Conservation (phyloP, 1,140 invertebrate genomes). For the Frieseomelitta varia region DNA sequence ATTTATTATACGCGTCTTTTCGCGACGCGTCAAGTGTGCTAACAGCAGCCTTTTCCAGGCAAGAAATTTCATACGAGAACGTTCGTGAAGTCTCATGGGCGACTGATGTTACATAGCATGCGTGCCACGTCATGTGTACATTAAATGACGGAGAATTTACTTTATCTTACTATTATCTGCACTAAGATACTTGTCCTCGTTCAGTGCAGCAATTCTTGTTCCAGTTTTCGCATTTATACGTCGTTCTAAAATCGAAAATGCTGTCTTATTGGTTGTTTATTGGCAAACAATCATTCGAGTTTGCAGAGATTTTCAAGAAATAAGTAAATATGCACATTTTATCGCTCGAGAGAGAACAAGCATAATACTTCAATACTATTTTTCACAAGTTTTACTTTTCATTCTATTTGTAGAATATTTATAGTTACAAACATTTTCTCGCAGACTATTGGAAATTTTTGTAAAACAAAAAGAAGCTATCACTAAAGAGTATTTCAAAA, state of each 20-base stretch:
- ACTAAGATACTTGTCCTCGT: not conserved
- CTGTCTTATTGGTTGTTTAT: not conserved
- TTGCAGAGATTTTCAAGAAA: too few species aligned
- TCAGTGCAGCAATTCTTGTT: not conserved
- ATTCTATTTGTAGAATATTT: too few species aligned
- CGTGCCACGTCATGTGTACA: constrained; percentile 17
- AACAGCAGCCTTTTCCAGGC: constrained; percentile 14
- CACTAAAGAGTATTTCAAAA: too few species aligned
- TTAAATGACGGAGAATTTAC: constrained; percentile 49
- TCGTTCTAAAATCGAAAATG: not conserved
- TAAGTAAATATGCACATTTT: too few species aligned
- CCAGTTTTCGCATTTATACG: not conserved
- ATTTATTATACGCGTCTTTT: constrained; percentile 49
- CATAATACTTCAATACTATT: too few species aligned
- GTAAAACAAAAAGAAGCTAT: too few species aligned
- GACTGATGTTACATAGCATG: constrained; percentile 43
- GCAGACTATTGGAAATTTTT: too few species aligned
- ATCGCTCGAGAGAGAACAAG: too few species aligned
- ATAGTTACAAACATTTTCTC: too few species aligned
- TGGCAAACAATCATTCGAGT: not conserved
- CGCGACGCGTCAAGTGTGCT: constrained; percentile 20
- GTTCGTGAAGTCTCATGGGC: constrained; percentile 33
- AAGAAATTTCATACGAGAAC: constrained; percentile 55
- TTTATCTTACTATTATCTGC: constrained; percentile 42
- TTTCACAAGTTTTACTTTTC: too few species aligned